A percentile compares a stretch with the other conserved stretches of the same genome.
Evolutionary conservation across 2,113 vertebrate genomes (phyloP).

Genomic region (Odobenus rosmarus): DNA sequence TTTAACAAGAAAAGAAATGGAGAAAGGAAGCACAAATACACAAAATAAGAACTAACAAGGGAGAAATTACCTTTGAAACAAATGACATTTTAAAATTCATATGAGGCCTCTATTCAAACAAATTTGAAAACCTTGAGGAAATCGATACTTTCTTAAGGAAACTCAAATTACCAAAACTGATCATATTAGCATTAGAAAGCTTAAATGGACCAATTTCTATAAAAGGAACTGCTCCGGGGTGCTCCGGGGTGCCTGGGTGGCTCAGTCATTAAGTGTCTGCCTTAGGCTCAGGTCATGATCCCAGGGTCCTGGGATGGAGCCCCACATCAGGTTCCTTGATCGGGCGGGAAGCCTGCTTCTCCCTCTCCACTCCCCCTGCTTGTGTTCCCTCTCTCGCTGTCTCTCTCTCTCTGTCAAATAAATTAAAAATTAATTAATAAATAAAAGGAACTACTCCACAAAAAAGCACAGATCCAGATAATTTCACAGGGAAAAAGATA

Average conservation of each 20-base stretch:
- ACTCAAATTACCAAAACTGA: not conserved
- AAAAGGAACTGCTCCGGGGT: not conserved
- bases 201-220: not conserved
- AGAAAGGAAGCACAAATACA: not conserved
- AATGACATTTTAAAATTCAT: not conserved
- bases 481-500: not conserved
- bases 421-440: too few relatives aligned
- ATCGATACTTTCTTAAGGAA: constrained; percentile 3
- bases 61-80: not conserved
- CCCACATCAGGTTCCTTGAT: too few relatives aligned
- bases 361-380: too few relatives aligned
- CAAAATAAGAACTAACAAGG: not conserved
- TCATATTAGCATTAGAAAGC: not conserved
- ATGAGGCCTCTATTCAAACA: not conserved
- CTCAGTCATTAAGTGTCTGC: too few relatives aligned
- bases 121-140: constrained; percentile 16
- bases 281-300: too few relatives aligned
- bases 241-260: too few relatives aligned
- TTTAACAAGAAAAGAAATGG: not conserved
- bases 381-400: too few relatives aligned
- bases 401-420: too few relatives aligned
- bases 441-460: not conserved
- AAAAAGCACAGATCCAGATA: not conserved
- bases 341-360: too few relatives aligned
- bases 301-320: too few relatives aligned